Evolutionary conservation across 2,113 vertebrate species (phyloP), one percentile per base, ranked within the genome.

Genomic region (Electrona antarctica): DNA sequence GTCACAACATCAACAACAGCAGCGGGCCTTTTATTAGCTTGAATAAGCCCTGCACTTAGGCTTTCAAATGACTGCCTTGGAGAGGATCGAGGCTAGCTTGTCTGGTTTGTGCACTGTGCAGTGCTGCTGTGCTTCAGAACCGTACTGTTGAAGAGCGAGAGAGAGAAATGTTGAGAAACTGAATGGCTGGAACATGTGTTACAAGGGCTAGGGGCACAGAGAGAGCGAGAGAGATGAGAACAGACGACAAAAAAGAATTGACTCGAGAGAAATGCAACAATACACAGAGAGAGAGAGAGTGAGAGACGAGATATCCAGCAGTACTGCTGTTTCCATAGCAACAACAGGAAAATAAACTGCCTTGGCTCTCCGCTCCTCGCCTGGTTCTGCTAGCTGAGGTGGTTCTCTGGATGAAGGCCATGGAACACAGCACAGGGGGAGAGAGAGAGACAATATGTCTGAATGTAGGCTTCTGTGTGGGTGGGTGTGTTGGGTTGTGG

Each of bases 321-420:
- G 81, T 76, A 69, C 71, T 64, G 69, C 74, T 78, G 91, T 93
- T 92, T 84, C 92, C 84, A 92, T 91, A 85, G 89, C 77, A 90
- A 91, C 92, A 68, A 79, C 79, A 76, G 81, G 71, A 81, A 88
- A 89, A 92, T 92, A 92, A 89, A 91, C 88, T 48, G 73, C 85
- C 79, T 78, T 76, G 76, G 69, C 72, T 70, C 60, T 67, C 74
- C 72, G 67, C 13, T 5, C 46, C 60, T 52, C 0, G n/a, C 74
- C 68, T 60, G 67, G 33, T 46, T 45, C 73, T 66, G n/a, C 68
- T 8, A n/a, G 64, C 86, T 69, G 73, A 87, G 83, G 77, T 83
- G 84, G 76, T 78, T 87, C 75, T 58, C 70, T 84, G 79, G 79
- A 84, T 47, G n/a, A 66, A 51, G 41, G 78, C 80, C 69, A 64